Evolutionary conservation across 2,113 vertebrate genomes (phyloP).

Genomic region (Paratilapia polleni): DNA sequence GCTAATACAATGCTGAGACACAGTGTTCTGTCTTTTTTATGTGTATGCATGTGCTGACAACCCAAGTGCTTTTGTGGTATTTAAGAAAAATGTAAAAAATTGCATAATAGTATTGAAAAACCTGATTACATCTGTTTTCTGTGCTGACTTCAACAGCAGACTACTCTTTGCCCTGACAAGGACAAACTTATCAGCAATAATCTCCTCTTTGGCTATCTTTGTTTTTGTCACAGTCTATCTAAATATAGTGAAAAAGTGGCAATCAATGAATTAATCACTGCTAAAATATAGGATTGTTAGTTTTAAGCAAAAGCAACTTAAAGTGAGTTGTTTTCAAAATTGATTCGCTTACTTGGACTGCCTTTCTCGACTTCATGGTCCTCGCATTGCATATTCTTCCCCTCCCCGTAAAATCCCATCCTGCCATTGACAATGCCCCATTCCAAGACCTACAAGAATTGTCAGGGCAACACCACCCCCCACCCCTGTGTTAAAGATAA

Average conservation of each 20-base stretch:
- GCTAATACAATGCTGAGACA: conserved; percentile 9
- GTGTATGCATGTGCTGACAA: neutral
- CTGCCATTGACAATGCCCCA: conserved; percentile 2
- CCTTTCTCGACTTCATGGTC: neutral
- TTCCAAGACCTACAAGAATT: conserved; percentile 5
- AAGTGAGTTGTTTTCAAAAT: neutral
- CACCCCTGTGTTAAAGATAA: conserved; percentile 15
- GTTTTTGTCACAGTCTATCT: neutral
- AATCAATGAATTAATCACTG: neutral
- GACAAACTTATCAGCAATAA: neutral
- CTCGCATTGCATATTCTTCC: neutral
- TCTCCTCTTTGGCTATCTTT: neutral
- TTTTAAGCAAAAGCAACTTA: neutral
- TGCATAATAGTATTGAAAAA: neutral
- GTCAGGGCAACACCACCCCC: neutral
- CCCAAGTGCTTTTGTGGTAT: neutral
- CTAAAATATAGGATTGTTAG: neutral
- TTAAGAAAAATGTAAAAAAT: neutral
- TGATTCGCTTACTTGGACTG: conserved; percentile 3
- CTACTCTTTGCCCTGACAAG: neutral
- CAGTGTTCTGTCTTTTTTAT: neutral
- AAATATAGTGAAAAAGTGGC: neutral
- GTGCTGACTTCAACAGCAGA: neutral
- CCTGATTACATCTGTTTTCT: neutral
- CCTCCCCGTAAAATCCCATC: conserved; percentile 1